These are phyloP conservation scores for Spinus olivaceus DNA, from an alignment of 2,797 vertebrate genomes.

Conservation along the genomic window DNA sequence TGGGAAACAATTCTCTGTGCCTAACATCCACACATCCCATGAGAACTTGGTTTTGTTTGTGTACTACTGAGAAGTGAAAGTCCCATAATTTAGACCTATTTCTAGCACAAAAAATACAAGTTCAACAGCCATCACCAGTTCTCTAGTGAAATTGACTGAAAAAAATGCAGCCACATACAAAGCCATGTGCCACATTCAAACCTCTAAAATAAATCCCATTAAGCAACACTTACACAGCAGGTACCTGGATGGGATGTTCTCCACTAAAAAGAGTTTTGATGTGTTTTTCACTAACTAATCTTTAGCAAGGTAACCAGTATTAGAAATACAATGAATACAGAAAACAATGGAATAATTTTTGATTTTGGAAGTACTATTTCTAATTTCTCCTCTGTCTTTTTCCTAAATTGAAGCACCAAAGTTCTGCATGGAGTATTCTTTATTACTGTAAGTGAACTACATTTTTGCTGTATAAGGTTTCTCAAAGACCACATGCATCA, in stretches of 20 bases:
- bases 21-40: accelerated
- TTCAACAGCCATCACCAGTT: not conserved
- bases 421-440: not conserved
- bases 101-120: not conserved
- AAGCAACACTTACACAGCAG: not conserved
- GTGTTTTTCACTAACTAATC: not conserved
- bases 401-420: not conserved
- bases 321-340: not conserved
- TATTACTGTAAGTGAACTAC: not conserved
- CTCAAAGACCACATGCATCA: not conserved
- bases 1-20: not conserved
- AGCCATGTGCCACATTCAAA: not conserved
- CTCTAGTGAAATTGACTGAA: not conserved
- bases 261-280: not conserved
- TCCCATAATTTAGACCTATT: not conserved
- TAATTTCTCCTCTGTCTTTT: not conserved
- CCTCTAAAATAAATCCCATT: not conserved
- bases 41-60: not conserved
- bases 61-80: not conserved
- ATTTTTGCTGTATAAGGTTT: not conserved
- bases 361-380: not conserved
- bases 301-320: not conserved
- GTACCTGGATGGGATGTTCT: not conserved
- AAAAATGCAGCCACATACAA: not conserved
- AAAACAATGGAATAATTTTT: not conserved